Evolutionary conservation across 2,888 invertebrate genomes (phyloP).

Genomic region (Leptogaster cylindrica): DNA sequence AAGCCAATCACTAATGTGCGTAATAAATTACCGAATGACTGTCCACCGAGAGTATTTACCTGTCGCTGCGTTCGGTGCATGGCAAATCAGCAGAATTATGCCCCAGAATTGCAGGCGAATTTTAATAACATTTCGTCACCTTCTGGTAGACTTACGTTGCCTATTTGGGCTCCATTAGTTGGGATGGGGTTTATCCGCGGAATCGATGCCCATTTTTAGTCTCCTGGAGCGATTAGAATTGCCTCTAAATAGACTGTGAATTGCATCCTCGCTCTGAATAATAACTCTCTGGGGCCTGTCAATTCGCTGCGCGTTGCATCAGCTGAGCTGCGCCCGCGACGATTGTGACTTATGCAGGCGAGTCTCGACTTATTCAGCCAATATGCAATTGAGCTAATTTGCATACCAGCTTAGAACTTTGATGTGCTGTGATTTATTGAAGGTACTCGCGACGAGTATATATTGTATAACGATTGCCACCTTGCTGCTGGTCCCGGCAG

Average conservation of each 20-base stretch:
- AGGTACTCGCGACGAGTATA: slow-evolving; percentile 6
- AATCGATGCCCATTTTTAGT: slow-evolving; percentile 10
- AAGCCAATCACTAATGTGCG: slow-evolving; percentile 27
- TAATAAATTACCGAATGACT: slow-evolving; percentile 31
- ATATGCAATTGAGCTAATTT: slow-evolving; percentile 25
- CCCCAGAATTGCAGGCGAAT: slow-evolving; percentile 25
- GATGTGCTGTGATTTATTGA: slow-evolving; percentile 29
- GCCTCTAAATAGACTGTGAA: slow-evolving; percentile 10
- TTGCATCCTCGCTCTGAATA: slow-evolving; percentile 37
- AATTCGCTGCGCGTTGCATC: slow-evolving; percentile 18
- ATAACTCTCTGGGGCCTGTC: slow-evolving; percentile 14
- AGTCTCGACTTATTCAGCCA: slow-evolving; percentile 7
- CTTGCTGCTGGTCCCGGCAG: neutral
- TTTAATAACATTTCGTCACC: slow-evolving; percentile 33
- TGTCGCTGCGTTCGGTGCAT: slow-evolving; percentile 12
- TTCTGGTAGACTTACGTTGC: neutral
- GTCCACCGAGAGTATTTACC: slow-evolving; percentile 30
- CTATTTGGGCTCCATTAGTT: neutral
- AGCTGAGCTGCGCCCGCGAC: neutral
- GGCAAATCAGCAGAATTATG: slow-evolving; percentile 35
- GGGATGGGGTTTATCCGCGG: slow-evolving; percentile 7
- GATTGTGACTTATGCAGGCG: slow-evolving; percentile 11
- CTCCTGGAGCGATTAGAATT: neutral
- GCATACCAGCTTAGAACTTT: slow-evolving; percentile 33
- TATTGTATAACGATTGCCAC: neutral